Percentiles rank a stretch among this genome's conserved stretches.
Conservation (phyloP, 2,113 vertebrate species). For the Prunella himalayana region DNA sequence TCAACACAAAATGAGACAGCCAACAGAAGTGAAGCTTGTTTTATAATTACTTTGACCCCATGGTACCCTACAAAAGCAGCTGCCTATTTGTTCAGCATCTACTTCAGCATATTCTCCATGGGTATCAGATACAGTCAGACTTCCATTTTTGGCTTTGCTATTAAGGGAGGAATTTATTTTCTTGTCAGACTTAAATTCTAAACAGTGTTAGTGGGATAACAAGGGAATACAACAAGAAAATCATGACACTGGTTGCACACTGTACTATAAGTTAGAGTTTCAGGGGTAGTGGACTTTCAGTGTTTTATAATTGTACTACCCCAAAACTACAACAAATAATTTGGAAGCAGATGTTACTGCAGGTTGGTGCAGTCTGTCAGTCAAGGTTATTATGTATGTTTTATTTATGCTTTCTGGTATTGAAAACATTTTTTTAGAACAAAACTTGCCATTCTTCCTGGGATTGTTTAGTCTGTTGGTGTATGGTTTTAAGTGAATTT, state of each 20-base stretch:
- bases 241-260: background rate
- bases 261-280: background rate
- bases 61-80: background rate
- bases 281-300: conserved; percentile 54
- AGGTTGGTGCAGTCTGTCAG: conserved; percentile 67
- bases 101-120: background rate
- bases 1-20: background rate
- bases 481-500: conserved; percentile 79
- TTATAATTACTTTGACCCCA: background rate
- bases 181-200: background rate
- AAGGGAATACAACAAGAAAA: background rate
- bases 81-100: background rate
- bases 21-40: background rate
- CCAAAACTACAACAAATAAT: conserved; percentile 68
- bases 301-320: conserved; percentile 69
- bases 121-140: background rate
- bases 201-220: background rate
- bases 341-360: conserved; percentile 74
- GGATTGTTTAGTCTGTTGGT: conserved; percentile 90
- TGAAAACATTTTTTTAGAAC: conserved; percentile 73
- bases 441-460: conserved; percentile 78
- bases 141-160: background rate
- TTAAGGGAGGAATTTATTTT: background rate
- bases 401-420: conserved; percentile 81
- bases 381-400: conserved; percentile 60